Base-by-base conservation (phyloP, 2,797 vertebrate species). In the Lutjanus argentimaculatus region DNA sequence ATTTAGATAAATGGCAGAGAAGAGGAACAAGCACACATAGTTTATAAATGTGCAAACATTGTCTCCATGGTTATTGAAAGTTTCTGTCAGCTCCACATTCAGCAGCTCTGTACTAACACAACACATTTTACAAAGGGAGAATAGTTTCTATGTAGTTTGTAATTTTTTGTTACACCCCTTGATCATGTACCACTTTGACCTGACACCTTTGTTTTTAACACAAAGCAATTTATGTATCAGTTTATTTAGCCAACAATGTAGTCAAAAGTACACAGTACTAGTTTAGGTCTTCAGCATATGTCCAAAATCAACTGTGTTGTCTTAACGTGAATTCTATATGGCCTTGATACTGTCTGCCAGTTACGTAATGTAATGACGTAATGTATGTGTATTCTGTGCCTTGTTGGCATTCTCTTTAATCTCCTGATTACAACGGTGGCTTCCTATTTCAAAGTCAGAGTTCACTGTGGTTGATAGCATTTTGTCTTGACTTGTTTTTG, bases 361-460 rank as follows among this genome's bases (percentile, higher is more conserved):
- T 83, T 73, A 74, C 40, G 25, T 43, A 73, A 69, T 7, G 63
- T 36, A 67, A 55, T 75, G 36, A 84, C 77, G 86, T 75, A 79
- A 69, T 56, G 52, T 2, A 19, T 55, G 21, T 64, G 51, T 70
- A n/a, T 56, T 79, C 73, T 62, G 52, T 8, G 6, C 25, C 45
- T 71, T 45, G 61, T 75, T 82, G 71, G 65, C 70, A 14, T 72
- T 72, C 59, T 48, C 46, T 55, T 80, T 77, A 84, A 80, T 84
- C 71, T 48, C 19, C 72, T 87, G 17, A 77, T 69, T 19, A 69
- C 14, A 69, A 63, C 42, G 40, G 30, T 63, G 56, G 72, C 74
- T 57, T 55, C 57, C 21, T 69, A 36, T 77, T 77, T 59, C 42
- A 69, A 67, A 82, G 55, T 63, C 65, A 46, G 46, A 77, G 72